Conservation (phyloP, 2,888 invertebrate species). For the Diaperis boleti region DNA sequence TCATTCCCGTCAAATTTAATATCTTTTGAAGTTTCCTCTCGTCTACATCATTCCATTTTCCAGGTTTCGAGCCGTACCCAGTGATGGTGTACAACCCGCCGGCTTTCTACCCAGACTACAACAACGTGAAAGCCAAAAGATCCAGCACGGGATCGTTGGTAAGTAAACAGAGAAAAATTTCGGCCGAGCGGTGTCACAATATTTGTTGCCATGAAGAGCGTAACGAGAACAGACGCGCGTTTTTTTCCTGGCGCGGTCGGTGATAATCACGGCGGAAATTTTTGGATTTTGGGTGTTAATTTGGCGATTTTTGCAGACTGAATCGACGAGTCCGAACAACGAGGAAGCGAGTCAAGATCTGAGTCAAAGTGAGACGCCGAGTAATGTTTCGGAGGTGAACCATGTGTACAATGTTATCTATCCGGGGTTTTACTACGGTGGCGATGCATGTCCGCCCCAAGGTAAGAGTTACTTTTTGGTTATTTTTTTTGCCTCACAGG, state of each 20-base stretch:
- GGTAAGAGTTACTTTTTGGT: too few species aligned
- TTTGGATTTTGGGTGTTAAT: background rate
- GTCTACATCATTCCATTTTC: too few species aligned
- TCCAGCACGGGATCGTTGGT: conserved; percentile 65
- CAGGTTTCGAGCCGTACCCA: conserved; percentile 65
- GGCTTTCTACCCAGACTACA: conserved; percentile 62
- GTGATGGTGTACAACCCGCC: conserved; percentile 64
- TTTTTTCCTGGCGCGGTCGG: background rate
- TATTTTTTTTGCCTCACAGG: too few species aligned
- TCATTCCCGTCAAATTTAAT: background rate
- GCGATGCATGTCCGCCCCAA: conserved; percentile 50
- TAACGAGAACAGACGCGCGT: background rate
- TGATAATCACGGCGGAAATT: conserved; percentile 12
- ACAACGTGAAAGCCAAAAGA: conserved; percentile 59
- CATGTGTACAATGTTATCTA: conserved; percentile 52
- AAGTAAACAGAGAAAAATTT: conserved; percentile 48
- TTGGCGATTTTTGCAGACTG: conserved; percentile 62
- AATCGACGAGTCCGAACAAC: conserved; percentile 65
- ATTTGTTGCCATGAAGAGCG: conserved; percentile 13
- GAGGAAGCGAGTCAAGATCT: conserved; percentile 62
- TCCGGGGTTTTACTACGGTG: conserved; percentile 60
- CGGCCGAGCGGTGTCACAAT: conserved; percentile 14
- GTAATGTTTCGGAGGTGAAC: conserved; percentile 53
- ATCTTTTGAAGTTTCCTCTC: too few species aligned
- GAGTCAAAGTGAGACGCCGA: conserved; percentile 56